Conservation (phyloP, 2,797 vertebrate species). For the Ptychobarbus kaznakovi region DNA sequence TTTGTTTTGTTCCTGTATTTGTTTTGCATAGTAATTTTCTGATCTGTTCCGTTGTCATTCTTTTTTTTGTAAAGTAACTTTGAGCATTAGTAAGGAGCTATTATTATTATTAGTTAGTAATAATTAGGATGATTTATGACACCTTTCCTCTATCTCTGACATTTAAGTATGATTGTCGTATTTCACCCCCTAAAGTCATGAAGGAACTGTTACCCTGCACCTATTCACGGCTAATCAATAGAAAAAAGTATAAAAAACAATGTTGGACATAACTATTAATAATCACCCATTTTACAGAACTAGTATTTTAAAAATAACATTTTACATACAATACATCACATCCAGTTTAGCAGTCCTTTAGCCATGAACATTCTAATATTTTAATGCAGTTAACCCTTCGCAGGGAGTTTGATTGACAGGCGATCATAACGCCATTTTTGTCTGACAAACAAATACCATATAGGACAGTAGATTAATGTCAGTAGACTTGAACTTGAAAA, state of each 20-base stretch:
- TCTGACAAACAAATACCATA: no score
- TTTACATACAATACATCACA: background rate
- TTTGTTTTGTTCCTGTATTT: background rate
- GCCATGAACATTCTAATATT: background rate
- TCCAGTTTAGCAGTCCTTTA: background rate
- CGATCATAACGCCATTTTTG: no score
- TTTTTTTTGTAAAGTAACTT: background rate
- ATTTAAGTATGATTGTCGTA: background rate
- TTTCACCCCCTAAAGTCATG: background rate
- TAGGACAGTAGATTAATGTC: no score
- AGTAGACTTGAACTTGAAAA: no score
- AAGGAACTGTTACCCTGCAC: background rate
- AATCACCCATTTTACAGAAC: background rate
- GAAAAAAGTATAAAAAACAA: background rate
- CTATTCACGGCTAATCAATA: background rate
- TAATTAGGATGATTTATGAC: background rate
- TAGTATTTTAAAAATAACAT: background rate
- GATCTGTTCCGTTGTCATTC: no score
- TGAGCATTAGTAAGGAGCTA: background rate
- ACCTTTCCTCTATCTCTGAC: background rate
- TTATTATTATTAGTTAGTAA: background rate
- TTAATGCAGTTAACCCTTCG: background rate
- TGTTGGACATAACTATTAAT: background rate
- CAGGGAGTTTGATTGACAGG: no score
- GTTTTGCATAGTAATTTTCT: background rate